phyloP scores from a whole-genome alignment of 2,888 invertebrate species.

The Dichetophora obliterata region DNA sequence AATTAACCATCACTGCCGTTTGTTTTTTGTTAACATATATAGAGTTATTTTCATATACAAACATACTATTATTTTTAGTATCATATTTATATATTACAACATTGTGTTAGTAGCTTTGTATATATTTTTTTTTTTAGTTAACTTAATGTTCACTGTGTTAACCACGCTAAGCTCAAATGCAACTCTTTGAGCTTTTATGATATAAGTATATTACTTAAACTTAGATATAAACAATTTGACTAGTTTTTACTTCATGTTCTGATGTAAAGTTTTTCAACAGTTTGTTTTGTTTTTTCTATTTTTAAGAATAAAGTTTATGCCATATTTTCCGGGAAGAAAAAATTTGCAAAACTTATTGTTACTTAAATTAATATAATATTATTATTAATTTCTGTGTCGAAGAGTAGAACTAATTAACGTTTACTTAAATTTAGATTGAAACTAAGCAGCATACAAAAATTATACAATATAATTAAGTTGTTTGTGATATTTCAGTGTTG shows the following conservation, averaged over 20 bases:
- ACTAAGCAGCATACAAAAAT: conserved; percentile 1
- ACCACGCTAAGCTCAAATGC: too few species aligned
- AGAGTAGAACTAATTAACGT: conserved; percentile 2
- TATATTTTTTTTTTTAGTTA: neutral
- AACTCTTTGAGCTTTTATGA: neutral
- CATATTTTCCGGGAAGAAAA: conserved; percentile 15
- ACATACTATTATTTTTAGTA: neutral
- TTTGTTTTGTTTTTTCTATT: conserved; percentile 45
- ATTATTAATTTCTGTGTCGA: neutral
- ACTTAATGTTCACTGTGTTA: too few species aligned
- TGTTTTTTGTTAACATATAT: conserved; percentile 34
- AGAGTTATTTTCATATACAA: conserved; percentile 6
- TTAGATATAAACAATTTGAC: conserved; percentile 65
- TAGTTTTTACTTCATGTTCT: conserved; percentile 60
- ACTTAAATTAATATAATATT: conserved; percentile 1
- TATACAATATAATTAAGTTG: conserved; percentile 36
- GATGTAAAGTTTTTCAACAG: conserved; percentile 45
- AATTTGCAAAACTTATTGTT: conserved; percentile 46
- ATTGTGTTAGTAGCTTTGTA: conserved; percentile 42
- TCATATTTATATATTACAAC: conserved; percentile 47
- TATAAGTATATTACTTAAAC: conserved; percentile 46
- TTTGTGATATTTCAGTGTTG: conserved; percentile 64
- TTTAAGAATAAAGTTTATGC: conserved; percentile 43
- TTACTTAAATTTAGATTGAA: neutral
- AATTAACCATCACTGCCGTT: conserved; percentile 40